These are phyloP conservation scores for Pyxicephalus adspersus DNA, from an alignment of 2,113 vertebrate species.

Conservation along the genomic window DNA sequence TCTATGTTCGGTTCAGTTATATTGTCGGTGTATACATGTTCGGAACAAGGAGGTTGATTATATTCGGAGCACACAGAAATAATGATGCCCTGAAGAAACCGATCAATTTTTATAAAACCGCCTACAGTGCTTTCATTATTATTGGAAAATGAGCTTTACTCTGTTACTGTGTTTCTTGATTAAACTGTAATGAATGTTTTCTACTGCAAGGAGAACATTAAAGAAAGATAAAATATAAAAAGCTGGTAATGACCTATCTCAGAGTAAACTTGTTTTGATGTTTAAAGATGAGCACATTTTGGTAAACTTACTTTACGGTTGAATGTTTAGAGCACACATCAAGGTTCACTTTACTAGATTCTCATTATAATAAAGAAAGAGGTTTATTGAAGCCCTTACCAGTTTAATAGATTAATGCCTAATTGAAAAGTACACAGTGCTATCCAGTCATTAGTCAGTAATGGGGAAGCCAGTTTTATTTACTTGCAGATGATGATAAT, in stretches of 20 bases:
- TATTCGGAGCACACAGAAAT: conserved; percentile 2
- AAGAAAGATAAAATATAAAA: conserved; percentile 28
- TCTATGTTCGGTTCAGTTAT: conserved; percentile 11
- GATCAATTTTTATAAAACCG: conserved; percentile 38
- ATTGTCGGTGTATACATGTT: neutral
- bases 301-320: neutral
- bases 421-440: no score
- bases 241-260: conserved; percentile 23
- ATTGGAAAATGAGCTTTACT: conserved; percentile 17
- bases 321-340: no score
- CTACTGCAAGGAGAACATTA: conserved; percentile 13
- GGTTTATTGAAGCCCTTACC: no score
- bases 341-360: no score
- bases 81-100: conserved; percentile 28
- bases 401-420: no score
- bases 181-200: conserved; percentile 22
- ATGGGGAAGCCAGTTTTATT: no score
- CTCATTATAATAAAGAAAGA: no score
- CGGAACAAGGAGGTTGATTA: conserved; percentile 1
- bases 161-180: conserved; percentile 5
- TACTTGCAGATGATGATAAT: no score
- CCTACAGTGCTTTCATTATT: conserved; percentile 44
- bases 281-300: no score
- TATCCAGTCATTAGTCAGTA: no score
- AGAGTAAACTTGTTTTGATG: neutral